These are phyloP conservation scores for Onychorhynchus coronatus DNA, from an alignment of 2,113 vertebrate genomes.

Conservation along the genomic window DNA sequence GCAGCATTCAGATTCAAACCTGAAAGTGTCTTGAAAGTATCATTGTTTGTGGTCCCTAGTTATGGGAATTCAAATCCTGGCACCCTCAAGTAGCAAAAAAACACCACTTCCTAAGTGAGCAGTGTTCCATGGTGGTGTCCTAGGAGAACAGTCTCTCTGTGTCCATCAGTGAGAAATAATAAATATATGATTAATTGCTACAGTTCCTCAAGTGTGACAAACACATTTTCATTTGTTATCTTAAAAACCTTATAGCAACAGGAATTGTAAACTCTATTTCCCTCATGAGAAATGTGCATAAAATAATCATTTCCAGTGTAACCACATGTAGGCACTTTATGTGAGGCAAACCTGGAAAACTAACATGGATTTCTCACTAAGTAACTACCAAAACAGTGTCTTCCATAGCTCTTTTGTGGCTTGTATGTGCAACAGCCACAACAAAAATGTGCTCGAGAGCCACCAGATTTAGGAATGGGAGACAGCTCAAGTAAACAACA, in stretches of 20 bases:
- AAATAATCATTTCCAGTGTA: background rate
- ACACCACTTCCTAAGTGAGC: background rate
- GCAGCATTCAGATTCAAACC: background rate
- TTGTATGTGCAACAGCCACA: background rate
- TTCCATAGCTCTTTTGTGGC: background rate
- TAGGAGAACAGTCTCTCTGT: background rate
- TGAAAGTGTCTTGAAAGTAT: background rate
- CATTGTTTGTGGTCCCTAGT: rapidly evolving
- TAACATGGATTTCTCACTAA: background rate
- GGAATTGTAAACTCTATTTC: background rate
- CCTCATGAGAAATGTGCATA: background rate
- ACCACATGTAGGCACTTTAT: background rate
- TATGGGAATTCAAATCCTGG: background rate
- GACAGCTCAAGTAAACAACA: background rate
- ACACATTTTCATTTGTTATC: background rate
- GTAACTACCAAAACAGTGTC: background rate
- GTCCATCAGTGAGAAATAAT: background rate
- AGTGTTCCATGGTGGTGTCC: background rate
- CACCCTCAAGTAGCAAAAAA: background rate
- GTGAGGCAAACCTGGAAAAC: background rate
- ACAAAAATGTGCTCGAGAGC: rapidly evolving
- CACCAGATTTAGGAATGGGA: background rate
- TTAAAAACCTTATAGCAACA: background rate
- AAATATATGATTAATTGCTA: background rate
- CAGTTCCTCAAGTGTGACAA: background rate